Conservation (phyloP, 2,113 vertebrate genomes). For the Synchiropus splendidus region DNA sequence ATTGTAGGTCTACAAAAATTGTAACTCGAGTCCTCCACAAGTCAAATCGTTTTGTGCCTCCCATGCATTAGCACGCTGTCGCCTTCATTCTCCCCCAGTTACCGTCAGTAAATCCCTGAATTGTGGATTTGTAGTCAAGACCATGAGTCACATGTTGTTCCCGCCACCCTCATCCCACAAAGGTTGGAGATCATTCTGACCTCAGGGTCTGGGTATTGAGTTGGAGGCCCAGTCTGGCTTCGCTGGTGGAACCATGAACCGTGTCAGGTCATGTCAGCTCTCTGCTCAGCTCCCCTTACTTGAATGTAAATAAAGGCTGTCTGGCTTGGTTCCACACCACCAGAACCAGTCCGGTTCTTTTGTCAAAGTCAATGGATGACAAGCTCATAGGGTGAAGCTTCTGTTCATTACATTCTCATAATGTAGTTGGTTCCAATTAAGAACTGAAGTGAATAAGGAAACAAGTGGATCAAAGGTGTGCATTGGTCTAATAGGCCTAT, state of each 20-base stretch:
- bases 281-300: no score
- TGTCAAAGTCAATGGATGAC: slow-evolving; percentile 12
- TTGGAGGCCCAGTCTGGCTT: slow-evolving; percentile 34
- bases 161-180: slow-evolving; percentile 31
- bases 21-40: no score
- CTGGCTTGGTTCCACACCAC: slow-evolving; percentile 36
- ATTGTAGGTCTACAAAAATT: no score
- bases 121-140: slow-evolving; percentile 27
- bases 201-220: slow-evolving; percentile 31
- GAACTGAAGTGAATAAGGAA: no score
- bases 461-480: no score
- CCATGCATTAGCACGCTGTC: slow-evolving; percentile 6
- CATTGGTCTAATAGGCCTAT: no score
- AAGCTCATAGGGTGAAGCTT: slow-evolving; percentile 10
- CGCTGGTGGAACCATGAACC: slow-evolving; percentile 46
- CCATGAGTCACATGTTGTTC: slow-evolving; percentile 46
- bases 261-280: slow-evolving; percentile 51
- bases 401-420: no score
- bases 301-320: slow-evolving; percentile 44
- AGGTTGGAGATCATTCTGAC: slow-evolving; percentile 41
- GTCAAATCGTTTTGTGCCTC: slow-evolving; percentile 7
- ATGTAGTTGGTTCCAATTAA: no score
- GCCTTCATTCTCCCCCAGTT: slow-evolving; percentile 12
- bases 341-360: slow-evolving; percentile 9
- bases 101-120: slow-evolving; percentile 26